phyloP scores from a whole-genome alignment of 2,888 invertebrate genomes.

The Metallyticus violacea region DNA sequence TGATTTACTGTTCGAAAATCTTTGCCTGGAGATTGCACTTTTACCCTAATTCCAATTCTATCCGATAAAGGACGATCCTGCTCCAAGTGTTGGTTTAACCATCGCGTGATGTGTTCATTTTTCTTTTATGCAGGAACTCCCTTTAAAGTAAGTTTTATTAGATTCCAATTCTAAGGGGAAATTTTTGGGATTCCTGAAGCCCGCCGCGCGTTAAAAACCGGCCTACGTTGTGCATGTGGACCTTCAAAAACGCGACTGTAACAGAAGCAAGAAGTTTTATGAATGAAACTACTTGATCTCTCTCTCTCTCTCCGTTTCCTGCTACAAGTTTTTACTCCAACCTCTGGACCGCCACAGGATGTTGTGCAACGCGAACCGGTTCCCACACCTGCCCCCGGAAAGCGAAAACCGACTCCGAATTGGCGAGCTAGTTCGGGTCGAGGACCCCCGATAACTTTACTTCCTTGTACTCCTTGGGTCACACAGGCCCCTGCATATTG shows the following conservation, averaged over 20 bases:
- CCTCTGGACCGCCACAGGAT: background rate
- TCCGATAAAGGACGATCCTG: no score
- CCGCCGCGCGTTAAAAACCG: background rate
- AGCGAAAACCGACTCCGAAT: background rate
- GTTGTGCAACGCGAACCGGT: background rate
- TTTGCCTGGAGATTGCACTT: no score
- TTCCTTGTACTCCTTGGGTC: background rate
- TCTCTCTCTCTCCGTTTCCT: background rate
- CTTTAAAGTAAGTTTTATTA: background rate
- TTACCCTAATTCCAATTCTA: no score
- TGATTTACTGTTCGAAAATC: no score
- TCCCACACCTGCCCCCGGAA: background rate
- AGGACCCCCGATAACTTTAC: background rate
- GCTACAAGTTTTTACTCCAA: background rate
- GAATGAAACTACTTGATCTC: conserved; percentile 5
- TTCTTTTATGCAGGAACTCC: background rate
- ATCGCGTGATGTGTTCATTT: no score
- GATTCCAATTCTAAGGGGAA: background rate
- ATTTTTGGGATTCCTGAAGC: background rate
- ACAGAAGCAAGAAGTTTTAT: conserved; percentile 3
- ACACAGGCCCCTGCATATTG: background rate
- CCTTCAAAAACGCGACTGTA: background rate
- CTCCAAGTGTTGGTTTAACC: no score
- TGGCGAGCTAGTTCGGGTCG: background rate
- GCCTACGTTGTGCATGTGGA: no score